Evolutionary conservation across 2,888 invertebrate genomes (phyloP).

Genomic region (Arctia plantaginis): DNA sequence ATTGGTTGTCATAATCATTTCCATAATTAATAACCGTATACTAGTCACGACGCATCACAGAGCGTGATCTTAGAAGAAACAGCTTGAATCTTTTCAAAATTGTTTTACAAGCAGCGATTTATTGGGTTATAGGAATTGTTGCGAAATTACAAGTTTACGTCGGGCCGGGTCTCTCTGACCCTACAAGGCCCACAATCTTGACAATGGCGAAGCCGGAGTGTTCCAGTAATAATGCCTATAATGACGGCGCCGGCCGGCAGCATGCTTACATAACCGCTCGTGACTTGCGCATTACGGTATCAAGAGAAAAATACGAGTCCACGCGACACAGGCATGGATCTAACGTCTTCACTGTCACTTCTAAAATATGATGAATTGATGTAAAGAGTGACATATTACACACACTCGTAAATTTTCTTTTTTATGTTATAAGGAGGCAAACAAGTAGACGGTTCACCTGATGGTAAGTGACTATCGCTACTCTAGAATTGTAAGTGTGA

Average conservation of each 20-base stretch:
- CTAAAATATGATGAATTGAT: neutral
- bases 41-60: slow-evolving; percentile 76
- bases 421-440: too few species aligned
- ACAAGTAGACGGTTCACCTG: too few species aligned
- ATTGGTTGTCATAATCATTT: slow-evolving; percentile 71
- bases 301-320: slow-evolving; percentile 79
- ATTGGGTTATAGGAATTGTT: slow-evolving; percentile 80
- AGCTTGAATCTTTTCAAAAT: slow-evolving; percentile 67
- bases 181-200: slow-evolving; percentile 86
- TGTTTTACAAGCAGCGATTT: slow-evolving; percentile 82
- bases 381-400: neutral
- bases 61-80: slow-evolving; percentile 68
- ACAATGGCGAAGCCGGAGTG: slow-evolving; percentile 81
- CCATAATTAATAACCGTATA: slow-evolving; percentile 79
- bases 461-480: neutral
- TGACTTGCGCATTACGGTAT: slow-evolving; percentile 86
- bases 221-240: slow-evolving; percentile 83
- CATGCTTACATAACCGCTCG: slow-evolving; percentile 86
- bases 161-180: slow-evolving; percentile 75
- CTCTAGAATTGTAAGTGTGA: neutral
- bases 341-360: slow-evolving; percentile 9
- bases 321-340: slow-evolving; percentile 65
- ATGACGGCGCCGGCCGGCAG: slow-evolving; percentile 81
- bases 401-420: neutral
- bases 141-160: slow-evolving; percentile 82